Base-by-base conservation (phyloP, 2,797 vertebrate genomes). In the Orientallactaga sibirica region DNA sequence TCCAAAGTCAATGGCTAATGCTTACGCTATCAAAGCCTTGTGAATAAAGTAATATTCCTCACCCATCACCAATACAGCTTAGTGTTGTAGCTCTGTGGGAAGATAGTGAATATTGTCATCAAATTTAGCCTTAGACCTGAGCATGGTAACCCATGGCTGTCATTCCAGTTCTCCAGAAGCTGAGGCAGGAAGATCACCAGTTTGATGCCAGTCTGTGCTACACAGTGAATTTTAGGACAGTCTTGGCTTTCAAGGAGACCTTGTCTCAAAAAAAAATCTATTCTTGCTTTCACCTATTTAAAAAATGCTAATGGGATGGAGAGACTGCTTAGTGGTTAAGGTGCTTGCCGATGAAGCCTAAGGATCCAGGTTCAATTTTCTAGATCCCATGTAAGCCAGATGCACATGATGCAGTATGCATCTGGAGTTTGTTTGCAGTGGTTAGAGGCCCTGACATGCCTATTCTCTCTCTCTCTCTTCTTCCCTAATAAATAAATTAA, bases 1-100 rank as follows among this genome's bases (percentile, higher is more conserved):
- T 82, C 90, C 48, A 80, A 94, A 95, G 82, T 84, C 88, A 80
- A 82, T 27, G 68, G 88, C 37, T 79, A 93, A 64, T 75, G 94
- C 25, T 74, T 8, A 7, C 18, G 52, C 27, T 91, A 74, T 48
- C 33, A 92, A 95, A 88, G 79, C 29, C 22, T 66, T 91, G 66
- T 92, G 71, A 86, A 87, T 52, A 75, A 76, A 66, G 86, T 4
- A 89, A 48, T 76, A 90, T 86, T 84, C 43, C 52, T 90, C 64
- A 73, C 16, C 20, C 2, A 74, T 82, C 43, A 86, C 33, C 74
- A 84, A 77, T 58, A n/a, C 20, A 76, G 86, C 41, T 89, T 86
- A 81, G 33, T 20, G 10, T 64, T 73, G 52, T 0, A 81, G 71
- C 18, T 95, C 20, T 80, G 33, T 88, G 86, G 74, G 75, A 82